A percentile compares a stretch with the other conserved stretches of the same genome.
Evolutionary conservation across 2,888 invertebrate genomes (phyloP).

Genomic region (Danaus chrysippus): DNA sequence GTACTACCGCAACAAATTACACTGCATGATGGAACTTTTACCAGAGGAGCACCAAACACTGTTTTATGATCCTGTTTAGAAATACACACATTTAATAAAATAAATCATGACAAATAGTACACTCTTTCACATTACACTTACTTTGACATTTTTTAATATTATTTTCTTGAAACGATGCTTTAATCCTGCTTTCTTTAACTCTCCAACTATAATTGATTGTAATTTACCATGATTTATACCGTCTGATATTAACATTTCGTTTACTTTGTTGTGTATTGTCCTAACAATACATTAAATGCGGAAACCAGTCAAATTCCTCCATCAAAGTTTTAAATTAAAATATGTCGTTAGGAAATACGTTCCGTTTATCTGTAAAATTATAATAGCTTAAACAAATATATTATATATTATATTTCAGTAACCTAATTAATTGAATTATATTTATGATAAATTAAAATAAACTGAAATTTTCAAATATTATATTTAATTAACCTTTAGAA

Average conservation of each 20-base stretch:
- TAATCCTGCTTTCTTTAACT: conserved; percentile 84
- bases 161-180: conserved; percentile 85
- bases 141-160: conserved; percentile 77
- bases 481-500: too few species aligned
- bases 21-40: conserved; percentile 70
- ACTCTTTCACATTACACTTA: conserved; percentile 42
- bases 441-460: too few species aligned
- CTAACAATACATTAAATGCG: conserved; percentile 11
- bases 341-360: conserved; percentile 32
- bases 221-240: conserved; percentile 72
- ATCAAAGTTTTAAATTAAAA: conserved; percentile 25
- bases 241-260: conserved; percentile 73
- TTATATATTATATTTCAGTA: neutral
- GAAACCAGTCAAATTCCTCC: conserved; percentile 20
- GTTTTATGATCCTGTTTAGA: conserved; percentile 65
- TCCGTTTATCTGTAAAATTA: conserved; percentile 13
- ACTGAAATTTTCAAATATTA: too few species aligned
- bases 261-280: conserved; percentile 34
- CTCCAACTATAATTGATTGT: conserved; percentile 79
- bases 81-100: conserved; percentile 7
- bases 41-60: conserved; percentile 71
- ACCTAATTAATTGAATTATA: neutral
- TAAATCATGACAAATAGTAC: neutral
- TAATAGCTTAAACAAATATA: neutral
- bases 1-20: conserved; percentile 84